Percentiles rank a stretch among this genome's conserved stretches.
phyloP scores from a whole-genome alignment of 2,113 vertebrate species.

The Prionailurus bengalensis region DNA sequence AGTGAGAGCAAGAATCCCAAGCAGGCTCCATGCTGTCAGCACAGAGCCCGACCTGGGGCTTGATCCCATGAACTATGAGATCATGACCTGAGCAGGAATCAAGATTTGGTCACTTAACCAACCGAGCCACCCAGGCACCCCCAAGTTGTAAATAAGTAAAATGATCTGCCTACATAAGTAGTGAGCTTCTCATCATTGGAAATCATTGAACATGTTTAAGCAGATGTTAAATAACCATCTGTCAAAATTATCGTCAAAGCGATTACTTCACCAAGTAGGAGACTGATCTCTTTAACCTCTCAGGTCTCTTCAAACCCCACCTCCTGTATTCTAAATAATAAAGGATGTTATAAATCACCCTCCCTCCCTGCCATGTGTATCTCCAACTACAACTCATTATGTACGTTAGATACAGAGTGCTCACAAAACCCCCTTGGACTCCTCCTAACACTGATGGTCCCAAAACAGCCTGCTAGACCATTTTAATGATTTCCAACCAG shows the following conservation, averaged over 20 bases:
- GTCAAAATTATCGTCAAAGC: conserved; percentile 55
- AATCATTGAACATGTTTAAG: conserved; percentile 36
- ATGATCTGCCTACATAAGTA: conserved; percentile 16
- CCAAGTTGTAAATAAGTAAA: conserved; percentile 52
- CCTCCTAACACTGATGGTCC: background rate
- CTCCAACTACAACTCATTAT: conserved; percentile 16
- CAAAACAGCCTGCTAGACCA: background rate
- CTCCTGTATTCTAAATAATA: conserved; percentile 29
- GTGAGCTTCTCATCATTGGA: background rate
- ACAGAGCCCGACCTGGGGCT: no score
- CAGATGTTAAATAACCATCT: conserved; percentile 52
- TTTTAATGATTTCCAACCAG: background rate
- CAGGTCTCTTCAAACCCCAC: conserved; percentile 8
- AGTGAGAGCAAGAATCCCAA: no score
- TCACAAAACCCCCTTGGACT: background rate
- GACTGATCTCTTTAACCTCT: conserved; percentile 58
- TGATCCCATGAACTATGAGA: no score
- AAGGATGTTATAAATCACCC: conserved; percentile 42
- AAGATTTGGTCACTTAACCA: no score
- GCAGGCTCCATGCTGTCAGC: no score
- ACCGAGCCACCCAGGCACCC: no score
- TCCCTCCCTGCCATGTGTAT: background rate
- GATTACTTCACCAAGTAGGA: conserved; percentile 53
- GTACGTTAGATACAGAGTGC: background rate
- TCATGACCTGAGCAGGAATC: no score